Base-by-base conservation (phyloP, 2,888 invertebrate species). In the Prosapia bicincta region DNA sequence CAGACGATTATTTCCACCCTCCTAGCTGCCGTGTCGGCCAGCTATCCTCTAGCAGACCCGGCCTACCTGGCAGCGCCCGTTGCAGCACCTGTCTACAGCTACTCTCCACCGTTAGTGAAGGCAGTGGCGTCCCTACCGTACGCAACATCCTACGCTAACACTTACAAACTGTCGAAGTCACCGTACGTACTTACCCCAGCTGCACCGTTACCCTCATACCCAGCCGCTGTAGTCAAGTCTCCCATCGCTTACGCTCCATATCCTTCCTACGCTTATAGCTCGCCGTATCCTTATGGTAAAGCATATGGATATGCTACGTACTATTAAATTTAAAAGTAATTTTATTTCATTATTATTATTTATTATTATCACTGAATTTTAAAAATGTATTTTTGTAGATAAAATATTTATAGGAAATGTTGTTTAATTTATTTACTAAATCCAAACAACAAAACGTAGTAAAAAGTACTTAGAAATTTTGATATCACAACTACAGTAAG, bases 101-200 rank as follows among this genome's bases (percentile, higher is more conserved):
- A 78, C 77, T 78, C 69, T 78, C 79, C 72, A 65, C 79, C 67
- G 78, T 77, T 73, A 68, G 74, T 70, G 75, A 20, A 70, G 23
- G 65, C 65, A 69, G 71, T 69, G 72, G 77, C 78, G 32, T 76
- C 78, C 20, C 75, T 71, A n/a, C 90, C 90, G 66, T 87, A 88
- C 26, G 90, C 90, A 79, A 89, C 90, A 80, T 90, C 90, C 79
- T 90, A 90, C 83, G 88, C 90, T 81, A 90, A 90, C 86, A 87
- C 89, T 79, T 88, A 90, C 85, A 89, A 88, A 85, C 88, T 90
- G 83, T 76, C 69, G 69, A 70, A 38, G 72, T 72, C 26, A 65
- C 72, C 72, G 23, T 66, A 72, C 79, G 83, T 67, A 82, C 83
- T 76, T 9, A 68, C 76, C 26, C 32, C 75, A 20, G 69, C 69